Evolutionary conservation across 2,797 vertebrate genomes (phyloP).

Genomic region (Cephalopachus bancanus): DNA sequence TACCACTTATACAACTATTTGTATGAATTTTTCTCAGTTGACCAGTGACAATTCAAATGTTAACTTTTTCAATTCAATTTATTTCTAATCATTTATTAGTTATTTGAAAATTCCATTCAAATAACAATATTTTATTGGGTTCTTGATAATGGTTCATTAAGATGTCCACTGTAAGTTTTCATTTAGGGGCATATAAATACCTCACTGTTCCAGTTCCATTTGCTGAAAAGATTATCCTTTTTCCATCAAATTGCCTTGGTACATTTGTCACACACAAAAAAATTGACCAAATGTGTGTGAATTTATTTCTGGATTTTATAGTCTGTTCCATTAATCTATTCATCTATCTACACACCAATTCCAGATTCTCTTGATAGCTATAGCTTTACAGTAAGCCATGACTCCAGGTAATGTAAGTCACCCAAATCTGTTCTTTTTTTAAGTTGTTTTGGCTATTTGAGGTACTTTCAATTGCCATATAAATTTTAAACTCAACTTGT

Average conservation of each 20-base stretch:
- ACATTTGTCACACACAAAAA: constrained; percentile 28
- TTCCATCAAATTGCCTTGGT: not conserved
- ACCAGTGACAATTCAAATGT: not conserved
- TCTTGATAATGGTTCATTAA: constrained; percentile 85
- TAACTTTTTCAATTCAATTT: not conserved
- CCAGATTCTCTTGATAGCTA: not conserved
- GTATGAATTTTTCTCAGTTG: constrained; percentile 32
- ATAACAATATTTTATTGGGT: constrained; percentile 84
- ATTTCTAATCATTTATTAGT: constrained; percentile 24
- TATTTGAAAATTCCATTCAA: constrained; percentile 82
- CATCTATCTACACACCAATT: not conserved
- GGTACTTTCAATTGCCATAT: not conserved
- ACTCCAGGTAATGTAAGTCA: not conserved
- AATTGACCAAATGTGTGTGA: not conserved
- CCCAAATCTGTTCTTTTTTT: constrained; percentile 16
- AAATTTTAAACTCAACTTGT: constrained; percentile 48
- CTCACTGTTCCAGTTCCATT: not conserved
- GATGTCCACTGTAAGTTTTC: constrained; percentile 65
- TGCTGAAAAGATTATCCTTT: constrained; percentile 48
- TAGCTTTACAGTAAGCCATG: constrained; percentile 6
- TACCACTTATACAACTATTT: not conserved
- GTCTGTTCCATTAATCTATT: not conserved
- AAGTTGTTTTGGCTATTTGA: constrained; percentile 1
- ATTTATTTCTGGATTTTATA: constrained; percentile 9
- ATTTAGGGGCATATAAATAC: constrained; percentile 48